Conservation (phyloP, 2,888 invertebrate species). For the Blastobasis adustella region DNA sequence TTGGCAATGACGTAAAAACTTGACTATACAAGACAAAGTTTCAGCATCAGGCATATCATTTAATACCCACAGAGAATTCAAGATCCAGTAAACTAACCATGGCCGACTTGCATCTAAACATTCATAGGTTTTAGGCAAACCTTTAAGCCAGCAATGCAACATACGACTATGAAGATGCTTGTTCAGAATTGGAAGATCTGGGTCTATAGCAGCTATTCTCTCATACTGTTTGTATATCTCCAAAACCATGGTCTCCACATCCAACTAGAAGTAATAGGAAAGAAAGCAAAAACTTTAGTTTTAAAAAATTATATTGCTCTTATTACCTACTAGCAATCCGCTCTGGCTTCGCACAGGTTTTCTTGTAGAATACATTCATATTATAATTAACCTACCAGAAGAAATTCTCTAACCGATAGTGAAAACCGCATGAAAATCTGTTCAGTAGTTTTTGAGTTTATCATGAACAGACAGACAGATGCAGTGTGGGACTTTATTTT, state of each 20-base stretch:
- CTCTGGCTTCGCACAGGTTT: not conserved
- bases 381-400: not conserved
- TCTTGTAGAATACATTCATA: not conserved
- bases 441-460: not conserved
- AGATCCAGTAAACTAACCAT: conserved; percentile 98
- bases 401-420: not conserved
- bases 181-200: conserved; percentile 75
- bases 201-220: conserved; percentile 55
- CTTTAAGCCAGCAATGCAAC: conserved; percentile 79
- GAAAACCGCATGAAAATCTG: not conserved
- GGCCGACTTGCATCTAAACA: conserved; percentile 95
- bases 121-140: conserved; percentile 83
- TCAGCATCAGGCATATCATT: conserved; percentile 63
- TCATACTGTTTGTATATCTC: conserved; percentile 58
- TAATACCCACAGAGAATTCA: conserved; percentile 88
- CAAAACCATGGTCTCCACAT: conserved; percentile 51
- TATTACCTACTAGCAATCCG: too few relatives aligned
- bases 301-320: not conserved
- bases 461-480: not conserved
- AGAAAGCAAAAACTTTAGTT: not conserved
- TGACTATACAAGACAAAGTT: conserved; percentile 48
- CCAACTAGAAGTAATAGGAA: conserved; percentile 34
- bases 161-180: conserved; percentile 78
- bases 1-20: conserved; percentile 78
- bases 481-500: too few relatives aligned